These are phyloP conservation scores for Barypeithes pellucidus DNA, from an alignment of 2,888 invertebrate species.

Conservation along the genomic window DNA sequence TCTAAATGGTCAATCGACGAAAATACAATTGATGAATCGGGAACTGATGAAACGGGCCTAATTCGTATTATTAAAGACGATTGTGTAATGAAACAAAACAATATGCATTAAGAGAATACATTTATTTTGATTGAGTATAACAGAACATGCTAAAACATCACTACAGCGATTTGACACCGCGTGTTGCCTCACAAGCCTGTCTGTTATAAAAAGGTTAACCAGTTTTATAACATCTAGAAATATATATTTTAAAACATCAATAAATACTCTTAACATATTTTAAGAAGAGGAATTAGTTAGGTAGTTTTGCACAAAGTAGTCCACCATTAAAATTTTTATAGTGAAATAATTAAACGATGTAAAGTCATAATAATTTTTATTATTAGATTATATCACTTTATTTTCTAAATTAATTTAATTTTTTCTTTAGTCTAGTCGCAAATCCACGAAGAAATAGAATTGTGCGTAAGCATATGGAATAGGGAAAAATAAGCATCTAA, in stretches of 20 bases:
- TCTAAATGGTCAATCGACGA: too few species aligned
- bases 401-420: conserved; percentile 21
- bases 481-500: conserved; percentile 16
- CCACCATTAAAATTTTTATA: conserved; percentile 39
- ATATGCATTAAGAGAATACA: conserved; percentile 68
- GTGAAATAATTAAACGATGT: conserved; percentile 22
- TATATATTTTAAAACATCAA: conserved; percentile 27
- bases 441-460: conserved; percentile 18
- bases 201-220: conserved; percentile 64
- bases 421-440: conserved; percentile 21
- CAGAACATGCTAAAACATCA: conserved; percentile 53
- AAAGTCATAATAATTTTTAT: conserved; percentile 37
- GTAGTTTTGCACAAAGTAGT: conserved; percentile 33
- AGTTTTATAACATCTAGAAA: conserved; percentile 49
- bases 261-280: conserved; percentile 28
- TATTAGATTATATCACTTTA: conserved; percentile 36
- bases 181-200: conserved; percentile 23
- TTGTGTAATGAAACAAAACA: conserved; percentile 36
- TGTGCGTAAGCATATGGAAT: conserved; percentile 1
- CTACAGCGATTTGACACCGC: conserved; percentile 7
- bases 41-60: too few species aligned
- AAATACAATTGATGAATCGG: too few species aligned
- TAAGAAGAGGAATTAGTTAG: conserved; percentile 13
- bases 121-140: conserved; percentile 63
- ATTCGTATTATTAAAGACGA: too few species aligned